These are phyloP conservation scores for Actinemys pallida DNA, from an alignment of 2,113 vertebrate species.

Conservation along the genomic window DNA sequence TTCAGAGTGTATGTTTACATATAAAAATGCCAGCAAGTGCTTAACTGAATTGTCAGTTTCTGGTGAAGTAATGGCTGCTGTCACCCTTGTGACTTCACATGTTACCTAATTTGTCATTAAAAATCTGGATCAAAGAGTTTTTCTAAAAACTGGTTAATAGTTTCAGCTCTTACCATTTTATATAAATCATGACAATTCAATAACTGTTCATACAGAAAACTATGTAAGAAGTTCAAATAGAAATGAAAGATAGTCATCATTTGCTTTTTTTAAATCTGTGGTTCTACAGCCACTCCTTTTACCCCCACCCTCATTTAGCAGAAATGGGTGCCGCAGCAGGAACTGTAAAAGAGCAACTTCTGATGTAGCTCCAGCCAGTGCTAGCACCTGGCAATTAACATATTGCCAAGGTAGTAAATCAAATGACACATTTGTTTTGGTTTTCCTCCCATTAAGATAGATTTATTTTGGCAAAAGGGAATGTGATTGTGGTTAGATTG, in stretches of 20 bases:
- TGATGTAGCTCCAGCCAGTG: conserved; percentile 26
- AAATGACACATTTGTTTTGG: conserved; percentile 73
- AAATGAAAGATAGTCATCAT: neutral
- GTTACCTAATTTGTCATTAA: neutral
- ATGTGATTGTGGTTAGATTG: conserved; percentile 60
- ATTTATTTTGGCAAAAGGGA: conserved; percentile 64
- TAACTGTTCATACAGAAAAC: neutral
- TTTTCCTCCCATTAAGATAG: conserved; percentile 72
- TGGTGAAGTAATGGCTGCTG: neutral
- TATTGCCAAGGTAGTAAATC: conserved; percentile 70
- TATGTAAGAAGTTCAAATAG: neutral
- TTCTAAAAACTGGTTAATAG: neutral
- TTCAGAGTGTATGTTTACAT: neutral
- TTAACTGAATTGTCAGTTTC: neutral
- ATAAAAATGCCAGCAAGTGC: neutral
- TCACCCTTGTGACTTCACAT: neutral
- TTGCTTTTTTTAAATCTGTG: neutral
- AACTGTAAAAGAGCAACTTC: neutral
- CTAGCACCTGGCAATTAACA: conserved; percentile 57
- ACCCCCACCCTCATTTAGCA: neutral
- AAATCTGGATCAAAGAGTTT: neutral
- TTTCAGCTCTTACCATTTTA: neutral
- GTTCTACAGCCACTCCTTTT: neutral
- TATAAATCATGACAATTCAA: neutral
- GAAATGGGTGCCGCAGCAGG: conserved; percentile 32